Evolutionary conservation across 92 coral and sea anemone genomes (phyloP).

Genomic region (Umimayanthus kanabou): DNA sequence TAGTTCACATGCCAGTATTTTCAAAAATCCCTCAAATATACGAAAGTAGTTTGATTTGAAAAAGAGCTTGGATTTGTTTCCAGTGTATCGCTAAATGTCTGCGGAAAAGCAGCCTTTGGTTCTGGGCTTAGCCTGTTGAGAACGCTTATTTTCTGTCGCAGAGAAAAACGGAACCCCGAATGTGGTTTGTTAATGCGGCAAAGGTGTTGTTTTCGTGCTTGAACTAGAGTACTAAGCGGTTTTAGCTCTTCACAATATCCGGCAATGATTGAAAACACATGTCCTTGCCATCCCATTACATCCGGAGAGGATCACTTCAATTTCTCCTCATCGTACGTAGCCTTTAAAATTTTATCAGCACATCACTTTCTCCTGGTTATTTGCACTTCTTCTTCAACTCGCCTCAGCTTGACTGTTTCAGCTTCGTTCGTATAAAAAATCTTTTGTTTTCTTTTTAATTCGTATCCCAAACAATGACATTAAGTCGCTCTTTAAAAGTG

Average conservation of each 20-base stretch:
- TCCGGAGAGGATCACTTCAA: background rate
- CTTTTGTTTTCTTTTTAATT: background rate
- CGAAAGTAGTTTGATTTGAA: background rate
- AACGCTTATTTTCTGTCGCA: background rate
- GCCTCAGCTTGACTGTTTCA: background rate
- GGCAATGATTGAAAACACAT: slow-evolving; percentile 3
- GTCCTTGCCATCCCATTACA: background rate
- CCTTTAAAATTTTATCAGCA: background rate
- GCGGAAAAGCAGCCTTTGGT: background rate
- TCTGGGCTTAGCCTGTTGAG: background rate
- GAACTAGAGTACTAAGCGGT: slow-evolving; percentile 5
- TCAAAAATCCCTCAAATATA: background rate
- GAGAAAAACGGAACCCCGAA: background rate
- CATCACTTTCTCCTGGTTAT: background rate
- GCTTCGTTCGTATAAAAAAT: background rate
- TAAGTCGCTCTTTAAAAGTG: background rate
- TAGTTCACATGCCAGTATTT: background rate
- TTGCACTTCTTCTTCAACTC: background rate
- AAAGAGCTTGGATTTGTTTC: background rate
- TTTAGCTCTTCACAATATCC: background rate
- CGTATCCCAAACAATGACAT: background rate
- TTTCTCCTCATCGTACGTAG: background rate
- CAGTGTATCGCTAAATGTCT: background rate
- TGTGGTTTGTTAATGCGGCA: background rate
- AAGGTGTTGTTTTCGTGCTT: background rate